These are phyloP conservation scores for Eolophus roseicapilla DNA, from an alignment of 2,113 vertebrate genomes.

Conservation along the genomic window DNA sequence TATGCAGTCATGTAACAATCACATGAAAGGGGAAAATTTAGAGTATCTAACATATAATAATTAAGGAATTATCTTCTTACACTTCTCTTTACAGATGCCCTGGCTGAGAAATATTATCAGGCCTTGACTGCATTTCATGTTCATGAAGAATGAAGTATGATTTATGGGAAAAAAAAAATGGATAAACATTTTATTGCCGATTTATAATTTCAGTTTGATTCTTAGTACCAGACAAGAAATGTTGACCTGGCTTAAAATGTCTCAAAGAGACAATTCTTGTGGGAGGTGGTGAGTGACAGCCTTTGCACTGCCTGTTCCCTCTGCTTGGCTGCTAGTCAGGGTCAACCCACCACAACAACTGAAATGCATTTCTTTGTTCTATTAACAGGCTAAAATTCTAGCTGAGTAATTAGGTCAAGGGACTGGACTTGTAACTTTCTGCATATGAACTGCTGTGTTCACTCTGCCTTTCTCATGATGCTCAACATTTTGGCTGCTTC, in stretches of 20 bases:
- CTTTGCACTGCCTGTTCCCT: not conserved
- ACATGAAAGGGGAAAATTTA: not conserved
- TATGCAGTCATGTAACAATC: not conserved
- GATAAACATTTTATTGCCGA: not conserved
- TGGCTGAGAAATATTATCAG: not conserved
- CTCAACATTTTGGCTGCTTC: not conserved
- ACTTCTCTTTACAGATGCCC: not conserved
- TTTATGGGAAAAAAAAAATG: not conserved
- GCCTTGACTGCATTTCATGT: not conserved
- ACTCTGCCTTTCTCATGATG: not conserved
- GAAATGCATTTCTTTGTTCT: not conserved
- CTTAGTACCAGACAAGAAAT: not conserved
- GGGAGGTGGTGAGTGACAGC: not conserved
- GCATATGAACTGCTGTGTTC: not conserved
- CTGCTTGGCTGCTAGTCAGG: not conserved
- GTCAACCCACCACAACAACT: not conserved
- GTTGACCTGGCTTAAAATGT: not conserved
- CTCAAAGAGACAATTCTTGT: not conserved
- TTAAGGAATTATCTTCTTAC: not conserved
- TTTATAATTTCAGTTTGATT: not conserved
- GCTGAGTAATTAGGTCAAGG: not conserved
- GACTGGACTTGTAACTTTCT: not conserved
- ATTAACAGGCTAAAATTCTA: not conserved
- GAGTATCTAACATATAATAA: not conserved
- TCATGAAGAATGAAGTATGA: not conserved